Evolutionary conservation across 2,888 invertebrate genomes (phyloP), one percentile per base, ranked within the genome.

Genomic region (Drosophila atroscutellata): DNA sequence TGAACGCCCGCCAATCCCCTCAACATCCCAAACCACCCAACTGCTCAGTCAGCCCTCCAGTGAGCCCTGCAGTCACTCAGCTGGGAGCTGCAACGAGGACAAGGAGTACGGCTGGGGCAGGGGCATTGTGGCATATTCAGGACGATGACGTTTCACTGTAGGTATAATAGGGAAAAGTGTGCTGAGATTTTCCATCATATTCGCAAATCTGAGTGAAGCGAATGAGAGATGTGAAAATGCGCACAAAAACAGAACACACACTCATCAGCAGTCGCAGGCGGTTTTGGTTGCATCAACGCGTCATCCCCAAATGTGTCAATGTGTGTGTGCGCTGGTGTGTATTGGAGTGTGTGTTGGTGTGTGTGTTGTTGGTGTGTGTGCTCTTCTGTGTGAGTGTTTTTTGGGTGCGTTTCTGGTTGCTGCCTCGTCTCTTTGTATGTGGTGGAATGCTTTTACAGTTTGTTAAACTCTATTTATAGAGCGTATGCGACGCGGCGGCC

Each of bases 381-480:
- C 11, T 20, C 13, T 45, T 20, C 7, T 58, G 26, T 50, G 52
- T 50, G 47, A 32, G 57, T 63, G 59, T 68, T 77, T 80, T 80
- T 77, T 81, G 77, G 74, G 70, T 65, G 76, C 74, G 74, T 50
- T 76, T 65, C 64, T 52, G 64, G 61, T 47, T 47, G 34, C 39
- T 55, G 55, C 30, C 51, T 51, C 50, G 61, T 61, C 65, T 74
- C 85, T 77, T 85, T 88, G 86, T 87, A 89, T 89, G 86, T 84
- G 89, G 86, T 83, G 82, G 85, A 86, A 89, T 86, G 86, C 86
- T 84, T 89, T 84, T 84, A 83, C 84, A 86, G 86, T 86, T 86
- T 89, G 82, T 89, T 82, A 86, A 86, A 86, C 86, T 87, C 89
- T 87, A 87, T 87, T 89, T 89, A 81, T 87, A 87, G 86, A 83